These are phyloP conservation scores for Papilio gigon DNA, from an alignment of 2,888 invertebrate genomes.

Conservation along the genomic window DNA sequence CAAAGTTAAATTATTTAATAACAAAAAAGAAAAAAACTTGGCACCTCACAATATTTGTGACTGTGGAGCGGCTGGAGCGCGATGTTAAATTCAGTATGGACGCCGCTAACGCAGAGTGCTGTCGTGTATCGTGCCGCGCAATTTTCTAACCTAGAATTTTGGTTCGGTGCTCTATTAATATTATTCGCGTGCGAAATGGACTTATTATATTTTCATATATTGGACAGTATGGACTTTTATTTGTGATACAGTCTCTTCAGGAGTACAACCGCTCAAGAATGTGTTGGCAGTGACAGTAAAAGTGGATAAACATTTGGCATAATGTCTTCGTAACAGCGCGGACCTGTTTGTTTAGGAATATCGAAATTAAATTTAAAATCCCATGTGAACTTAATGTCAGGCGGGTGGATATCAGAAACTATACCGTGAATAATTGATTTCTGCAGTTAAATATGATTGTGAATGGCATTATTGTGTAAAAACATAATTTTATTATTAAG, in stretches of 20 bases:
- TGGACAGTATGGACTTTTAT: constrained; percentile 49
- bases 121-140: constrained; percentile 61
- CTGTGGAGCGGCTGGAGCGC: constrained; percentile 49
- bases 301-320: constrained; percentile 26
- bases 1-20: constrained; percentile 16
- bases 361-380: neutral
- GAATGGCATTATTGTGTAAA: neutral
- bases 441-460: neutral
- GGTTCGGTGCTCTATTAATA: constrained; percentile 71
- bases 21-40: constrained; percentile 42
- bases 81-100: constrained; percentile 69
- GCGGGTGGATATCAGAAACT: constrained; percentile 11
- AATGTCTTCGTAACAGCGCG: neutral
- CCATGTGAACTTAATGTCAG: neutral
- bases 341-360: constrained; percentile 17
- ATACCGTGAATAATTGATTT: constrained; percentile 4
- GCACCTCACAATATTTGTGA: constrained; percentile 43
- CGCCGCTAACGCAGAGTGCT: constrained; percentile 61
- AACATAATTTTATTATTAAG: constrained; percentile 9
- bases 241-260: constrained; percentile 37
- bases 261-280: neutral
- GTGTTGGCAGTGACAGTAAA: constrained; percentile 7
- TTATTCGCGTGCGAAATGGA: constrained; percentile 78
- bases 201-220: constrained; percentile 72
- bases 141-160: constrained; percentile 73